Evolutionary conservation across 2,888 invertebrate genomes (phyloP).

Genomic region (Ochropacha duplaris): DNA sequence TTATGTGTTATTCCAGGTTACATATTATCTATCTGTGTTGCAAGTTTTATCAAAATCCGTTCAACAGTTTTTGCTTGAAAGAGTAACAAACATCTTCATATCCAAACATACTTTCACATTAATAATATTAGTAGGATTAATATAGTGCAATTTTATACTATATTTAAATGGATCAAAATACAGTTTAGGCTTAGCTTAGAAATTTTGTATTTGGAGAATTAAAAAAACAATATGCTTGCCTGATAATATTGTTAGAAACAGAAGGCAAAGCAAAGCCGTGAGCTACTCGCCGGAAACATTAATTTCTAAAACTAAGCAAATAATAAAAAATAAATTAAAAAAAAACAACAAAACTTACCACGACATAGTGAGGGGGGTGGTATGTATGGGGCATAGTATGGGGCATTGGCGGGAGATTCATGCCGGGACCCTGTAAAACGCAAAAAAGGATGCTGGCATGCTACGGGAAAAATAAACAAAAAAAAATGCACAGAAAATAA

Average conservation of each 20-base stretch:
- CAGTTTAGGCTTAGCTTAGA: not conserved
- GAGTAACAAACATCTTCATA: too few relatives aligned
- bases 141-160: too few relatives aligned
- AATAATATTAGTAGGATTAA: too few relatives aligned
- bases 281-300: not conserved
- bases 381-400: conserved; percentile 81
- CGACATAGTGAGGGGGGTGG: conserved; percentile 81
- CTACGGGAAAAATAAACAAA: conserved; percentile 61
- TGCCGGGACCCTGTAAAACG: conserved; percentile 81
- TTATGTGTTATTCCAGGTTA: too few relatives aligned
- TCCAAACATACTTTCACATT: too few relatives aligned
- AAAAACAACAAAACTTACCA: conserved; percentile 67
- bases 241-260: not conserved
- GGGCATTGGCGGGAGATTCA: conserved; percentile 78
- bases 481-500: conserved; percentile 35
- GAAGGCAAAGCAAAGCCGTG: not conserved
- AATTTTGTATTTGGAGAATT: not conserved
- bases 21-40: too few relatives aligned
- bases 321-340: conserved; percentile 32
- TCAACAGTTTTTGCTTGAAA: too few relatives aligned
- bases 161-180: not conserved
- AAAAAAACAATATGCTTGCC: not conserved
- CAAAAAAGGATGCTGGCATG: conserved; percentile 75
- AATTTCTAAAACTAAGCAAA: conserved; percentile 17
- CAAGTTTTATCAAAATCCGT: too few relatives aligned